Percentiles rank a stretch among this genome's conserved stretches.
Evolutionary conservation across 2,113 vertebrate genomes (phyloP).

Genomic region (Numenius arquata): DNA sequence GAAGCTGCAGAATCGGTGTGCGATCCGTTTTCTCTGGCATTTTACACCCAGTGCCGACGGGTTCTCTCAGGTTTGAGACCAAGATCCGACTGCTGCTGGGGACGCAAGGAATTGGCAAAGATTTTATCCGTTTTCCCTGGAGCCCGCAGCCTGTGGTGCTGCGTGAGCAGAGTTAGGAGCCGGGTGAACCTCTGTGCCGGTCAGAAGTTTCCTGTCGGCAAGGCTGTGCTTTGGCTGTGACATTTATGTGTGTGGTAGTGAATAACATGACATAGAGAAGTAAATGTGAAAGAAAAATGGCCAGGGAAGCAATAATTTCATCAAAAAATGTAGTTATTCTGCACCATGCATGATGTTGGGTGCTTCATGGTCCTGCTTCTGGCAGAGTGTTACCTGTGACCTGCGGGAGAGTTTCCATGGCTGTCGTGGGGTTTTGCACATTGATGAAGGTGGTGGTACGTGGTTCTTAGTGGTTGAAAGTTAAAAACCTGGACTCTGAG

Average conservation of each 20-base stretch:
- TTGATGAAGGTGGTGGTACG: not conserved
- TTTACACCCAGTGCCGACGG: fast-evolving
- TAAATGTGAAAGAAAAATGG: not conserved
- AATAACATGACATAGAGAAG: fast-evolving
- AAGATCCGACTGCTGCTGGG: not conserved
- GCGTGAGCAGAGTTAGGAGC: not conserved
- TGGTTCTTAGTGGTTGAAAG: not conserved
- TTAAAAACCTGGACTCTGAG: not conserved
- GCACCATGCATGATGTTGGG: not conserved
- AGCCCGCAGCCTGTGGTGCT: not conserved
- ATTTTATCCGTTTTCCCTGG: fast-evolving
- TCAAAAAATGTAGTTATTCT: not conserved
- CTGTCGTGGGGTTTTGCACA: not conserved
- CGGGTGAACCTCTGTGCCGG: not conserved
- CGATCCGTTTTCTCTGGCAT: fast-evolving
- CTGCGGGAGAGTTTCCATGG: not conserved
- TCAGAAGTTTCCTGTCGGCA: not conserved
- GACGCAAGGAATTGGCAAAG: not conserved
- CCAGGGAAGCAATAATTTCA: not conserved
- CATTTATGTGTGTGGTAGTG: not conserved
- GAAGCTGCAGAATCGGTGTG: not conserved
- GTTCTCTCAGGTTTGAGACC: not conserved
- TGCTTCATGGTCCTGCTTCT: not conserved
- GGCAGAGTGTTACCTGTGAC: not conserved
- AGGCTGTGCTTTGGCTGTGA: not conserved